Percentiles rank a stretch among this genome's conserved stretches.
These are phyloP conservation scores for Coptodon bakossiorum DNA, from an alignment of 2,113 vertebrate genomes.

Conservation along the genomic window DNA sequence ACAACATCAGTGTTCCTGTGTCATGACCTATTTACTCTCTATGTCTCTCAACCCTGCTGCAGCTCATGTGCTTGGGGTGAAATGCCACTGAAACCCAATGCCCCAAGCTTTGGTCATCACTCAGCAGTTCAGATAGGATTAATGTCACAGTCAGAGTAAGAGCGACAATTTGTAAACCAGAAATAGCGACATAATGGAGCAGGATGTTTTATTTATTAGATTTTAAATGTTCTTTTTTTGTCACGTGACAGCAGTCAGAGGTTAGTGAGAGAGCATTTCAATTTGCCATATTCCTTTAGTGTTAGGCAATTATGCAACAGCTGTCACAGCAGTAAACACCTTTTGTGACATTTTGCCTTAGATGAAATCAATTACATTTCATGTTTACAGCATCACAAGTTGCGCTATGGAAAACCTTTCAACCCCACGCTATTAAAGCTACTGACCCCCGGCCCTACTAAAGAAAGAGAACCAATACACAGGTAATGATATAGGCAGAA, in stretches of 20 bases:
- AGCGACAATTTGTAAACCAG: not conserved
- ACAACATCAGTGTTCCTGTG: slow-evolving; percentile 44
- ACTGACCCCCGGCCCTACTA: not conserved
- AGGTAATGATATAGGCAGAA: not conserved
- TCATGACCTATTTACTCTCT: slow-evolving; percentile 40
- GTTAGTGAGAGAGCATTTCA: not conserved
- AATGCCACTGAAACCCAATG: slow-evolving; percentile 30
- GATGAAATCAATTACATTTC: slow-evolving; percentile 13
- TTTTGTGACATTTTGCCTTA: slow-evolving; percentile 12
- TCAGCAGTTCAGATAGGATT: slow-evolving; percentile 27
- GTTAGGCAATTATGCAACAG: not conserved
- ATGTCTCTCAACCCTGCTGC: slow-evolving; percentile 14
- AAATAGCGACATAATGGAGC: not conserved
- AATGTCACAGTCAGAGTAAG: slow-evolving; percentile 21
- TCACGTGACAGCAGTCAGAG: not conserved
- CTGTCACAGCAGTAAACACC: not conserved
- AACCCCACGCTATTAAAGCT: not conserved
- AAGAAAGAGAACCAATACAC: not conserved
- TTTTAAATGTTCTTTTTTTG: not conserved
- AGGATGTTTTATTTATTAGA: not conserved
- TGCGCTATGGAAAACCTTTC: not conserved
- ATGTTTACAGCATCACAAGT: slow-evolving; percentile 22
- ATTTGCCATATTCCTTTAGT: not conserved
- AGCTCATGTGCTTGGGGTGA: slow-evolving; percentile 29
- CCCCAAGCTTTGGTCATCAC: slow-evolving; percentile 29